A percentile compares a stretch with the other conserved stretches of the same genome.
phyloP scores from a whole-genome alignment of 2,888 invertebrate species.

The Perithous albicinctus region DNA sequence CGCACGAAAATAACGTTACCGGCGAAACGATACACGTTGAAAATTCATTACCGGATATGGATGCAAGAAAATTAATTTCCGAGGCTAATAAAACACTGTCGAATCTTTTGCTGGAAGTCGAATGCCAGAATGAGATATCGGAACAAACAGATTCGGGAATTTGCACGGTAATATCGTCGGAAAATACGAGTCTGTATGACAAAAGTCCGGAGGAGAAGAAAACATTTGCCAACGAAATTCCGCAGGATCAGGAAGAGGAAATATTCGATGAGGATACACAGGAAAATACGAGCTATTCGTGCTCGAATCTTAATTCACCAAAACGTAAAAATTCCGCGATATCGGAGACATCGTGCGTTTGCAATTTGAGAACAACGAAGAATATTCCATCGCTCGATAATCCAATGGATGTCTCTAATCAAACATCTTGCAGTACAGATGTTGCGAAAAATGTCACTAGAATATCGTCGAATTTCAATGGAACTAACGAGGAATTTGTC shows the following conservation, averaged over 20 bases:
- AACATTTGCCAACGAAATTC: slow-evolving; percentile 79
- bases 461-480: slow-evolving; percentile 81
- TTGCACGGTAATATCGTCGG: slow-evolving; percentile 87
- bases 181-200: slow-evolving; percentile 88
- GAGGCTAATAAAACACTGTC: slow-evolving; percentile 83
- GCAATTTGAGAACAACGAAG: slow-evolving; percentile 75
- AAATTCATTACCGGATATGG: slow-evolving; percentile 82
- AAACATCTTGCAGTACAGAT: slow-evolving; percentile 68
- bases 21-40: slow-evolving; percentile 78
- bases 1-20: slow-evolving; percentile 79
- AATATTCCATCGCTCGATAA: slow-evolving; percentile 70
- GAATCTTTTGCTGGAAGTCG: slow-evolving; percentile 85
- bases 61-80: slow-evolving; percentile 82
- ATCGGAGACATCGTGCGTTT: slow-evolving; percentile 78
- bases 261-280: slow-evolving; percentile 74
- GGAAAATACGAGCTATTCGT: slow-evolving; percentile 82
- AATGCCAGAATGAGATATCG: slow-evolving; percentile 87
- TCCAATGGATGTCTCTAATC: slow-evolving; percentile 70
- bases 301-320: slow-evolving; percentile 81
- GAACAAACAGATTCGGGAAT: slow-evolving; percentile 89
- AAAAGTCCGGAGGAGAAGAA: slow-evolving; percentile 83
- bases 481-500: slow-evolving; percentile 82
- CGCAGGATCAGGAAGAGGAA: slow-evolving; percentile 64
- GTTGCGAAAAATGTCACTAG: slow-evolving; percentile 74
- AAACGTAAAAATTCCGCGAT: slow-evolving; percentile 75